A percentile compares a stretch with the other conserved stretches of the same genome.
These are phyloP conservation scores for Amblyjoppa fuscipennis DNA, from an alignment of 2,888 invertebrate species.

Conservation along the genomic window DNA sequence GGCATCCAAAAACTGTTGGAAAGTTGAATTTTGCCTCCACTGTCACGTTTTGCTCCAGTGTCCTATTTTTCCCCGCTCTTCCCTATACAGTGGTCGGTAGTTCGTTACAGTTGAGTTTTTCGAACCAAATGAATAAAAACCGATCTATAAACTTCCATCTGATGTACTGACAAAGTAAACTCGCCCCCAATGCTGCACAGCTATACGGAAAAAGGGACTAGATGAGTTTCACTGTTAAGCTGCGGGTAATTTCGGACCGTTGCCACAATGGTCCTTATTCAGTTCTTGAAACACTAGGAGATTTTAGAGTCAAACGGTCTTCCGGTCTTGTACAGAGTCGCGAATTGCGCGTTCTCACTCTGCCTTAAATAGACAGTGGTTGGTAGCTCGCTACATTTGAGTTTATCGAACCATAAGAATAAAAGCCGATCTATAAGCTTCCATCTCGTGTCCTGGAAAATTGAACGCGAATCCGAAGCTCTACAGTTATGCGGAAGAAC, in stretches of 20 bases:
- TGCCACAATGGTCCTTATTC: too few relatives aligned
- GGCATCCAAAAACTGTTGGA: too few relatives aligned
- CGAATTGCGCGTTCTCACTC: too few relatives aligned
- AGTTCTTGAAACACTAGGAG: too few relatives aligned
- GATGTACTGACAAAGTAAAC: background rate
- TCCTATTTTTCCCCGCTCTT: too few relatives aligned
- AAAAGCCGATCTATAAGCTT: background rate
- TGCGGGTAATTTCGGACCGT: background rate
- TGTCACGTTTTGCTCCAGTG: too few relatives aligned
- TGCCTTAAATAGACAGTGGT: too few relatives aligned
- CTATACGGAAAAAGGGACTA: background rate
- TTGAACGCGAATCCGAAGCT: background rate
- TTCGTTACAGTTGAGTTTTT: background rate
- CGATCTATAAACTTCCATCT: background rate
- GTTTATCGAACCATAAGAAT: background rate
- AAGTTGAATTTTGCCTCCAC: too few relatives aligned
- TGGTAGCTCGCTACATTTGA: background rate
- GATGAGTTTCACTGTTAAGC: background rate
- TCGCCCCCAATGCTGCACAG: background rate
- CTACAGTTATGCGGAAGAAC: background rate
- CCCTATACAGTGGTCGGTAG: too few relatives aligned
- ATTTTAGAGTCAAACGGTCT: too few relatives aligned
- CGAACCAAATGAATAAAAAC: background rate
- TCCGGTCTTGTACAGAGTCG: too few relatives aligned
- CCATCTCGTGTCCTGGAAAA: background rate